These are phyloP conservation scores for Alosa alosa DNA, from an alignment of 2,113 vertebrate genomes.

Conservation along the genomic window DNA sequence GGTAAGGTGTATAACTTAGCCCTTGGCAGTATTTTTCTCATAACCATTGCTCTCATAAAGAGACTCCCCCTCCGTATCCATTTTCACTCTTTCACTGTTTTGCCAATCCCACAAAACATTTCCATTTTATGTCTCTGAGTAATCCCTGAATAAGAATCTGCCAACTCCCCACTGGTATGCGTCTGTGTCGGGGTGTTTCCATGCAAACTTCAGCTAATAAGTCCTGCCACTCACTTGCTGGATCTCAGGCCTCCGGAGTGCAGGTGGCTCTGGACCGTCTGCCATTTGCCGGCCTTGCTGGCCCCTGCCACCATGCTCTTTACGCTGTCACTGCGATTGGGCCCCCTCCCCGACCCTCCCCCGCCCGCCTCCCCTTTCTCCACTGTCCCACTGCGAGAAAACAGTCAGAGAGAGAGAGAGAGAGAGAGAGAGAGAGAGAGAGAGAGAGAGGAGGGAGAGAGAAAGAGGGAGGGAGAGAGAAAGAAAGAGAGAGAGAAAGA, in stretches of 20 bases:
- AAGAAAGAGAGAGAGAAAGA: conserved; percentile 50
- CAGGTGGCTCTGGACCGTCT: conserved; percentile 96
- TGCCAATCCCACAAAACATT: background rate
- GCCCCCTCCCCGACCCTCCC: conserved; percentile 81
- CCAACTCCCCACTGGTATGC: background rate
- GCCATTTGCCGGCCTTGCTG: conserved; percentile 89
- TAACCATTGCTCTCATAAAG: background rate
- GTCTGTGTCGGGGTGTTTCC: background rate
- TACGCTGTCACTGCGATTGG: conserved; percentile 88
- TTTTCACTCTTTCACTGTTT: background rate
- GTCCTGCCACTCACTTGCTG: conserved; percentile 89
- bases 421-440: conserved; percentile 48
- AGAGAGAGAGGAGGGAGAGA: conserved; percentile 57
- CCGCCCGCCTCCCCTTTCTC: conserved; percentile 83
- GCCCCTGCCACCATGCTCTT: conserved; percentile 89
- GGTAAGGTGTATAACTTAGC: background rate
- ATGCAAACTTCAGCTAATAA: background rate
- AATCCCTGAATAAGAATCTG: background rate
- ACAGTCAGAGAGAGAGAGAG: conserved; percentile 61
- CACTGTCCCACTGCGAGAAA: conserved; percentile 85
- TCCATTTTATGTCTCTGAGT: background rate
- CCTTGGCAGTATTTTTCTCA: background rate
- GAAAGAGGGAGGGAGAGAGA: conserved; percentile 17
- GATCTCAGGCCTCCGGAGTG: conserved; percentile 94
- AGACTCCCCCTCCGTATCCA: background rate